These are phyloP conservation scores for Epiblema foenella DNA, from an alignment of 2,888 invertebrate genomes.

Conservation along the genomic window DNA sequence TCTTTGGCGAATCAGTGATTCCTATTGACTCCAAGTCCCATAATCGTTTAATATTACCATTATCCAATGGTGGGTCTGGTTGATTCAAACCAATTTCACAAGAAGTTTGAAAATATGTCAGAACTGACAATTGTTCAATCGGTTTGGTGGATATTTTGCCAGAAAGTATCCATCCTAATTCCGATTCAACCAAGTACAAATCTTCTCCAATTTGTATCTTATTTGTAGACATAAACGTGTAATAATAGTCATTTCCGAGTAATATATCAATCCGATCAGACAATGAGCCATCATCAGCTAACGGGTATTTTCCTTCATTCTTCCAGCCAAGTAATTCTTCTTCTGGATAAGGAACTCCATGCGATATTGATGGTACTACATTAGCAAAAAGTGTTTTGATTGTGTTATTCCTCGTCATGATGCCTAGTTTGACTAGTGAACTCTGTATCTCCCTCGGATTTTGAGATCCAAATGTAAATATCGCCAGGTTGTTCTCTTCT, in stretches of 20 bases:
- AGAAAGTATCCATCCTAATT: conserved; percentile 48
- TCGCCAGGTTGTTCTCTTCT: not conserved
- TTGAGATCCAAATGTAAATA: conserved; percentile 1
- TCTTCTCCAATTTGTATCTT: conserved; percentile 43
- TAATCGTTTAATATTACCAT: conserved; percentile 37
- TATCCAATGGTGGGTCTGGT: conserved; percentile 45
- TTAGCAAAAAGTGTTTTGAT: not conserved
- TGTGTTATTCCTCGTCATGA: not conserved
- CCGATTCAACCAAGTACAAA: conserved; percentile 45
- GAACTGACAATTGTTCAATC: conserved; percentile 28
- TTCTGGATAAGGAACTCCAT: not conserved
- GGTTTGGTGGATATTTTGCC: conserved; percentile 21
- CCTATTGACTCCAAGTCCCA: conserved; percentile 52
- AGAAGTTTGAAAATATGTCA: conserved; percentile 45
- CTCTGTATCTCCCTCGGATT: not conserved
- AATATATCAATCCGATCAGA: conserved; percentile 44
- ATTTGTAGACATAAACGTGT: conserved; percentile 41
- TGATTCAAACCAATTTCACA: not conserved
- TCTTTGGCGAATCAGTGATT: conserved; percentile 47
- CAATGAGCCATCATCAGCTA: conserved; percentile 46
- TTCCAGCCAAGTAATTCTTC: not conserved
- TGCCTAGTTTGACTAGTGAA: not conserved
- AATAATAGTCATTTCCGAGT: conserved; percentile 49
- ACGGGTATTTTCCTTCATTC: not conserved
- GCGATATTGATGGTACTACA: conserved; percentile 7